Conservation (phyloP, 2,113 vertebrate genomes). For the Ibidorhyncha struthersii region DNA sequence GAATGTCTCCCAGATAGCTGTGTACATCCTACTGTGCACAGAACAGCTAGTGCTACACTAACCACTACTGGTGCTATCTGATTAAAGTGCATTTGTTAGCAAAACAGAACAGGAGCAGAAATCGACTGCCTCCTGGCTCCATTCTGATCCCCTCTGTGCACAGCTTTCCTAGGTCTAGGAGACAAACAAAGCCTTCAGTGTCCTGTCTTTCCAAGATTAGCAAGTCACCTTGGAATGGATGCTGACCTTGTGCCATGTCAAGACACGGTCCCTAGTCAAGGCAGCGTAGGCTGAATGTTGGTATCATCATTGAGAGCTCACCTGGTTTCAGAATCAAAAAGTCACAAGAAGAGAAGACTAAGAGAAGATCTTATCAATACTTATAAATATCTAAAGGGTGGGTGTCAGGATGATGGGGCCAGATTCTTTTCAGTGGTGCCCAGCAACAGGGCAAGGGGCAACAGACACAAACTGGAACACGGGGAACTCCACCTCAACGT, state of each 20-base stretch:
- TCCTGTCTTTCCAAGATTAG: background rate
- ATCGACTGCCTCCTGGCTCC: background rate
- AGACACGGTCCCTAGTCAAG: background rate
- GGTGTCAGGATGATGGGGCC: no score
- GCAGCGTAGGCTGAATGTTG: background rate
- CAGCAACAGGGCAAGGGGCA: no score
- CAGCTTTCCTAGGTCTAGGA: background rate
- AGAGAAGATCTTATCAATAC: no score
- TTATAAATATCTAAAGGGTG: no score
- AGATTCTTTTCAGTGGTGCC: no score
- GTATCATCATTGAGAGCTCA: background rate
- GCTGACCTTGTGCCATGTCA: background rate
- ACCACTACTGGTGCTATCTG: background rate
- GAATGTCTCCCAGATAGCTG: background rate
- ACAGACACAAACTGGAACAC: no score
- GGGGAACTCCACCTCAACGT: no score
- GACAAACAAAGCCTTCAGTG: background rate
- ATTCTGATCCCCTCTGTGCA: background rate
- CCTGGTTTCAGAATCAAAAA: background rate
- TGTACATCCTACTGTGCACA: background rate
- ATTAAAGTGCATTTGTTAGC: background rate
- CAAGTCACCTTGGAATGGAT: background rate
- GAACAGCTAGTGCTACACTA: background rate
- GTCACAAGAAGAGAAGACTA: no score
- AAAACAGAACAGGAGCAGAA: background rate